Evolutionary conservation across 64 coral and sea anemone species (phyloP).

Genomic region (Actinia equina): DNA sequence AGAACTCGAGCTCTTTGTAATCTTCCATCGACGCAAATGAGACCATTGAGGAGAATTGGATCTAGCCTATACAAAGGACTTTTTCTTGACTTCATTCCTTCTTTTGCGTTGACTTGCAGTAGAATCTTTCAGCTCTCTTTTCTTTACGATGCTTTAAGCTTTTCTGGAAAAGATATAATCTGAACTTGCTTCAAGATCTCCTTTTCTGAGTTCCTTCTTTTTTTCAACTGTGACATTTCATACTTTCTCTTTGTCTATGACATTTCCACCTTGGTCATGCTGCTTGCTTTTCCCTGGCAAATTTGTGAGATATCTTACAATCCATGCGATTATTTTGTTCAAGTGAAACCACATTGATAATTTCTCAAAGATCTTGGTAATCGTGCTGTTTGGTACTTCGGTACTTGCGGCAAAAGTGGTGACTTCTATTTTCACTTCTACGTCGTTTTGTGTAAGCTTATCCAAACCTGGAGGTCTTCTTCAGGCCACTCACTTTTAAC

Average conservation of each 20-base stretch:
- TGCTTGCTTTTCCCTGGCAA: neutral
- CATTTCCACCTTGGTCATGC: neutral
- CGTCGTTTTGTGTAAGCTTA: slow-evolving; percentile 1
- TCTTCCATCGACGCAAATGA: slow-evolving; percentile 5
- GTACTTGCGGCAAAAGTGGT: neutral
- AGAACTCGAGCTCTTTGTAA: neutral
- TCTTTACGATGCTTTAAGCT: neutral
- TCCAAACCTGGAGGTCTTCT: neutral
- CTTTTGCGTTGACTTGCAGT: neutral
- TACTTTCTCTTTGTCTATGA: neutral
- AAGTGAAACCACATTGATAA: slow-evolving; percentile 23
- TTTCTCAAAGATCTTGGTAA: neutral
- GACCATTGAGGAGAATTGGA: slow-evolving; percentile 15
- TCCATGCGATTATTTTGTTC: slow-evolving; percentile 17
- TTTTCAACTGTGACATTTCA: neutral
- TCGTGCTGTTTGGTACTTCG: neutral
- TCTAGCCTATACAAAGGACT: neutral
- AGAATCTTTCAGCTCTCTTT: neutral
- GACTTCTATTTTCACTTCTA: slow-evolving; percentile 7
- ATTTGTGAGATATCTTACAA: neutral
- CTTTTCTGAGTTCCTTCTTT: slow-evolving; percentile 11
- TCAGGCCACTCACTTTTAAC: slow-evolving; percentile 9
- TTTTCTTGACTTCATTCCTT: neutral
- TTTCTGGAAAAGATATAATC: neutral
- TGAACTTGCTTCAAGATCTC: slow-evolving; percentile 12